Base-by-base conservation (phyloP, 2,888 invertebrate species). In the Caenorhabditis japonica region DNA sequence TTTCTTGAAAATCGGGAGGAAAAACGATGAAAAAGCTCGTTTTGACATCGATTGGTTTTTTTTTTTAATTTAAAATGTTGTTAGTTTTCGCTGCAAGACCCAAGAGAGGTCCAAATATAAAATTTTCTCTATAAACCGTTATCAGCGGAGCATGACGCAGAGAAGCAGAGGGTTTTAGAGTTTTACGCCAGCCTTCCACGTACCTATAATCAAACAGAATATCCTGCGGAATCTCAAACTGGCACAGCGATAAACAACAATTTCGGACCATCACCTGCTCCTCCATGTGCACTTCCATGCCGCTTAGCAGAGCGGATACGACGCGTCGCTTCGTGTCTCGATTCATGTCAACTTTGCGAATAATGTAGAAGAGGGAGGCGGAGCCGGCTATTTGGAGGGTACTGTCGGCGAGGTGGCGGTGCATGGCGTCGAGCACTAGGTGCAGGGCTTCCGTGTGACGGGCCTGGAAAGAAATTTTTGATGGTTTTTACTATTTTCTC, bases 151-250 rank as follows among this genome's bases (percentile, higher is more conserved):
- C n/a, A n/a, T n/a, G n/a, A n/a, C n/a, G n/a, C n/a, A n/a, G n/a
- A n/a, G n/a, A n/a, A n/a, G n/a, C n/a, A n/a, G n/a, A n/a, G n/a
- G n/a, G n/a, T n/a, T n/a, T n/a, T n/a, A n/a, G n/a, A n/a, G n/a
- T n/a, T n/a, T n/a, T n/a, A n/a, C n/a, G n/a, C 15, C 1, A 5
- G 12, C 10, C 23, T 44, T 12, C 8, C 8, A 39, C 15, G 8
- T 36, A 80, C 82, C 82, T 78, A 71, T 87, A 87, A 68, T 82
- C 84, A 71, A 87, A 86, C 34, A 89, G 86, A 89, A 97, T 94
- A 91, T 97, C 97, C 81, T 92, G 91, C 2, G 97, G 97, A 88
- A 97, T 94, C 88, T 93, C 93, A 88, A 96, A 95, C 89, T 95
- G 94, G 87, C 95, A 95, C 38, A 97, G 90, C 0, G 95, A 95